Conservation (phyloP, 2,113 vertebrate genomes). For the Tragulus kanchil region DNA sequence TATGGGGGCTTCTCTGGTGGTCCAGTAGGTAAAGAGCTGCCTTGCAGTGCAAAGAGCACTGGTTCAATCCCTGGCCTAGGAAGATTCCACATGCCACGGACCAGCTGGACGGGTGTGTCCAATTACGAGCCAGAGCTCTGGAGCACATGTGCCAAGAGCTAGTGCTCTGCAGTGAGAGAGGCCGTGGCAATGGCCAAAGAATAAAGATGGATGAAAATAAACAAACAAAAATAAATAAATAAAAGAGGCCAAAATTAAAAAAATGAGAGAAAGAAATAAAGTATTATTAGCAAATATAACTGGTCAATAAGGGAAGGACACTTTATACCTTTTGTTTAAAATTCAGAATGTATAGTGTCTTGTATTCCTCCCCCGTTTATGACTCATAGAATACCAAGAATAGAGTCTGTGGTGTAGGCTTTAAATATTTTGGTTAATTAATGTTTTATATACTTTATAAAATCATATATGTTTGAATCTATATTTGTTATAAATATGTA, state of each 20-base stretch:
- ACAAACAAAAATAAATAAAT: no score
- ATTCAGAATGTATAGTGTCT: neutral
- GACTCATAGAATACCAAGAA: neutral
- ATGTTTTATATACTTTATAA: neutral
- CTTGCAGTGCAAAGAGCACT: no score
- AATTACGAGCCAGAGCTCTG: no score
- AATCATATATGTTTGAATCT: neutral
- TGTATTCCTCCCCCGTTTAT: neutral
- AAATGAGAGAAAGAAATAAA: neutral
- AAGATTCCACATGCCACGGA: no score
- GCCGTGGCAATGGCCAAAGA: no score
- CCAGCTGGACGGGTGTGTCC: no score
- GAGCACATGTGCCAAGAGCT: no score
- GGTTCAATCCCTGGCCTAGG: no score
- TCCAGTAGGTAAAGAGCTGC: no score
- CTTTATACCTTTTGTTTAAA: neutral
- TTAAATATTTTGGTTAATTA: neutral
- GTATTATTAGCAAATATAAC: neutral
- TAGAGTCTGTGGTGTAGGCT: rapidly evolving
- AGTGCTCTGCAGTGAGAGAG: no score
- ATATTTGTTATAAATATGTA: neutral
- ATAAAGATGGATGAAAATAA: no score
- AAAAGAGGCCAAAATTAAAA: no score
- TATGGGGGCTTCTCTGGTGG: neutral
- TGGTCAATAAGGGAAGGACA: neutral